Evolutionary conservation across 1,140 invertebrate genomes (phyloP), one percentile per base, ranked within the genome.

Genomic region (Drosophila sucinea): DNA sequence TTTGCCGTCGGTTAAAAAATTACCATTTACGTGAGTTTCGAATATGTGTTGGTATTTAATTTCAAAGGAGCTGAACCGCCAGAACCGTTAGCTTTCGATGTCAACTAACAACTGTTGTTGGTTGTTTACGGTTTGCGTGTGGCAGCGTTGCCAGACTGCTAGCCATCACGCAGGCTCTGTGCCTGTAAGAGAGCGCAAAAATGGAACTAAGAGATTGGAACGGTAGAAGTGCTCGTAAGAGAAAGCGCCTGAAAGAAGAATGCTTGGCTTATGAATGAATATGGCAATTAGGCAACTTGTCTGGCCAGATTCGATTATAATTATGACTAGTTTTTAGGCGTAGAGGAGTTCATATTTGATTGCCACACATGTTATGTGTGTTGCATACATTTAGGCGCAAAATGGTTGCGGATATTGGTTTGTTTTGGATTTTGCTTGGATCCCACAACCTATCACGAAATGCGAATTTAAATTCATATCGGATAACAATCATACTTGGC

Each of bases 81-180:
- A 60, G 58, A 58, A 77, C 76, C 83, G 67, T 55, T 66, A 56
- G 57, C 62, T 47, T 35, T 41, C 72, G 60, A 29, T 56, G 66
- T 60, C 47, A 69, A 86, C 83, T 78, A 77, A 79, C 76, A 76
- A 73, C 76, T 79, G 79, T 75, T 79, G 73, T 87, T 77, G 51
- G 56, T 25, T 79, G 65, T 82, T 83, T 73, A 83, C 77, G 60
- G 11, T 65, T 61, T 44, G 23, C 8, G 51, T 7, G 6, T 25
- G 8, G 5, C 10, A 41, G 61, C 55, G 32, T 30, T 54, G 62
- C 33, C 17, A 33, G 38, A 35, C 68, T 38, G 35, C 8, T 8
- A 35, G 35, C 7, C 2, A 38, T 0, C 3, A 55, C 73, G 74
- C 73, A 77, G 41, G 32, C 73, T 61, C 38, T 29, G n/a, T 33